Conservation (phyloP, 2,113 vertebrate species). For the Alethe diademata region DNA sequence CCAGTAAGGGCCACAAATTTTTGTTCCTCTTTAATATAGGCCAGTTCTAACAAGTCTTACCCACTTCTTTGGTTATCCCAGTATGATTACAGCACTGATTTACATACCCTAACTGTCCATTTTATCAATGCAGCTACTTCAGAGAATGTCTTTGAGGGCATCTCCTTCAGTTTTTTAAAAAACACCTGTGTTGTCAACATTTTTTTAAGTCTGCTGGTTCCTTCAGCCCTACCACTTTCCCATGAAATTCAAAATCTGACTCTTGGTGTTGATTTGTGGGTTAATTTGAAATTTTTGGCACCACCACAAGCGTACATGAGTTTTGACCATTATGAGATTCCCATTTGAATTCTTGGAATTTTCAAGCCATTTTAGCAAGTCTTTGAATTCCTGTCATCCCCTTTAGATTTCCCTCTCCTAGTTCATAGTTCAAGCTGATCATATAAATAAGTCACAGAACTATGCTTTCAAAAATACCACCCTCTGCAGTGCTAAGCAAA, state of each 20-base stretch:
- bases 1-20: not conserved
- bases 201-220: not conserved
- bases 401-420: not conserved
- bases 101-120: not conserved
- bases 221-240: not conserved
- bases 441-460: not conserved
- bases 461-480: not conserved
- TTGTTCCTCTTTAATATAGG: not conserved
- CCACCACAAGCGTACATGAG: not conserved
- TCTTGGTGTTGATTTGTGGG: slow-evolving; percentile 39
- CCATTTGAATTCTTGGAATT: slow-evolving; percentile 37
- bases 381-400: not conserved
- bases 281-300: slow-evolving; percentile 17
- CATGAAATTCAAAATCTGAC: not conserved
- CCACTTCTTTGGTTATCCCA: not conserved
- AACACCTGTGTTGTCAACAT: not conserved
- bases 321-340: not conserved
- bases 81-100: not conserved
- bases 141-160: not conserved
- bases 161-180: not conserved
- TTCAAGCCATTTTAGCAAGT: not conserved
- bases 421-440: not conserved
- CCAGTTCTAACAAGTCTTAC: not conserved
- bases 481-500: not conserved
- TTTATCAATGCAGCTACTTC: not conserved